A percentile compares a stretch with the other conserved stretches of the same genome.
Evolutionary conservation across 1,140 invertebrate species (phyloP).

Genomic region (Thrips palmi): DNA sequence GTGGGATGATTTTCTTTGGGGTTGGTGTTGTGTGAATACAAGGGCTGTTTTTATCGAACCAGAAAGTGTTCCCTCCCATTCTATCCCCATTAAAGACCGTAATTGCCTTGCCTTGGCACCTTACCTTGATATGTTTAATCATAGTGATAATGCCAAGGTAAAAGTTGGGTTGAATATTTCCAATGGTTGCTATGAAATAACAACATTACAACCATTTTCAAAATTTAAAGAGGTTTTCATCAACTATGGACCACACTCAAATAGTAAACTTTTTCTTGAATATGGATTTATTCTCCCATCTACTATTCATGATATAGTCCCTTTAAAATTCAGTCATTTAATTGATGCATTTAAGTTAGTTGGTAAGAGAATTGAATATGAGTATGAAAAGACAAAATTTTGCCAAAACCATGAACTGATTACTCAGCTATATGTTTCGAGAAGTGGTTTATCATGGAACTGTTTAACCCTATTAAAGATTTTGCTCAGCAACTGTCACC

Average conservation of each 20-base stretch:
- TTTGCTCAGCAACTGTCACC: too few species aligned
- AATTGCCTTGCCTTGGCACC: constrained; percentile 35
- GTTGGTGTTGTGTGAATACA: constrained; percentile 40
- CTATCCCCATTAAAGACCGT: constrained; percentile 15
- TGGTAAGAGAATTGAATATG: too few species aligned
- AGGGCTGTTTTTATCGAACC: constrained; percentile 27
- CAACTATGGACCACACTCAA: constrained; percentile 18
- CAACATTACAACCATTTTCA: constrained; percentile 14
- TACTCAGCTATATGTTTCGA: too few species aligned
- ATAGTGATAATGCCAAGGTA: constrained; percentile 22
- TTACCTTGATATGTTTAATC: constrained; percentile 42
- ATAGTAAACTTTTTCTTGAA: constrained; percentile 18
- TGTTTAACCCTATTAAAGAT: too few species aligned
- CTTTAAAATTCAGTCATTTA: constrained; percentile 13
- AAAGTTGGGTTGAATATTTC: constrained; percentile 13
- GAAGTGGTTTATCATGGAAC: too few species aligned
- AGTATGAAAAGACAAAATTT: too few species aligned
- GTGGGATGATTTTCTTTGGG: constrained; percentile 19
- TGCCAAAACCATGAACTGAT: too few species aligned
- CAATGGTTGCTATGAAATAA: constrained; percentile 15
- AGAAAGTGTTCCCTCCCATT: constrained; percentile 12
- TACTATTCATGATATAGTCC: constrained; percentile 16
- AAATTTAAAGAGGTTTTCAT: constrained; percentile 19
- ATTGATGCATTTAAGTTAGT: constrained; percentile 11
- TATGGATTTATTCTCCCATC: constrained; percentile 18